Conservation (phyloP, 30 jellyfish, hydroid and myxozoan genomes). For the Rhopilema esculentum region DNA sequence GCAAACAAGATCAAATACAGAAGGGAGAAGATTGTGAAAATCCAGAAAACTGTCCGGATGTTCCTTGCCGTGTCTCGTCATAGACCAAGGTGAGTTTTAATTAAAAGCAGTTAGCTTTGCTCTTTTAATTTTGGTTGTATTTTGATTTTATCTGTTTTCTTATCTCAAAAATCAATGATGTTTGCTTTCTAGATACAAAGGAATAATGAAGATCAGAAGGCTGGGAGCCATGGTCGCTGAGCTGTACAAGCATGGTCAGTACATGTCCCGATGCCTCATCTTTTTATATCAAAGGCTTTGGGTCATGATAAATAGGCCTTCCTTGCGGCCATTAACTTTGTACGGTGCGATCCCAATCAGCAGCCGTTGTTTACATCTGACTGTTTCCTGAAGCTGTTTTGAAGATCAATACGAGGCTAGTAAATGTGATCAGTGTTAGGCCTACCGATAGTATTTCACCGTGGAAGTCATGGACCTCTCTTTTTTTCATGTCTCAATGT, state of each 20-base stretch:
- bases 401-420: no score
- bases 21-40: conserved; percentile 81
- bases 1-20: conserved; percentile 94
- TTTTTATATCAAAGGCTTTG: no score
- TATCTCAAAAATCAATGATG: neutral
- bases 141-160: neutral
- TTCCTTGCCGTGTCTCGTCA: conserved; percentile 80
- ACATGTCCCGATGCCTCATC: no score
- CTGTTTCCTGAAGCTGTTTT: no score
- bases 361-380: no score
- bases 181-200: conserved; percentile 82
- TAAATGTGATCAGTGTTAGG: no score
- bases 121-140: neutral
- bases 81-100: conserved; percentile 81
- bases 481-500: no score
- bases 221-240: conserved; percentile 67
- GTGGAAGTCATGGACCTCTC: no score
- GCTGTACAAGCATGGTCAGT: conserved; percentile 74
- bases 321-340: neutral
- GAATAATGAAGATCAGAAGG: conserved; percentile 78
- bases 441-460: no score
- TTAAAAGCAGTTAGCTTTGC: neutral
- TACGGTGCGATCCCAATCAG: no score
- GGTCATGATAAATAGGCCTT: no score
- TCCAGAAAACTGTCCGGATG: conserved; percentile 95